Evolutionary conservation across 2,797 vertebrate genomes (phyloP).

Genomic region (Brachymystax lenok): DNA sequence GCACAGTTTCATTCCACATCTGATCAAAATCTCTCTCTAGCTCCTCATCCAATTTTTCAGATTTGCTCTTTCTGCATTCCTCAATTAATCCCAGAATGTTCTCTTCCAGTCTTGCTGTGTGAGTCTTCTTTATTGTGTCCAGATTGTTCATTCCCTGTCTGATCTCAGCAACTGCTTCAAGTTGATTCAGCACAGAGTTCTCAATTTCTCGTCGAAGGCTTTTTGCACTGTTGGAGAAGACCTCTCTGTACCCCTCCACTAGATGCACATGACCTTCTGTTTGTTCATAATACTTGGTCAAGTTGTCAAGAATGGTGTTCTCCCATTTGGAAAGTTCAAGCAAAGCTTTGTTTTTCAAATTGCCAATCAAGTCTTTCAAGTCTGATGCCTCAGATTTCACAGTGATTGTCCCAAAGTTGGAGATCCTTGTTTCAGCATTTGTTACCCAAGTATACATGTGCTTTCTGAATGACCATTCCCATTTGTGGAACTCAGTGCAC

Average conservation of each 20-base stretch:
- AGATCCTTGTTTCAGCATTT: slow-evolving; percentile 55
- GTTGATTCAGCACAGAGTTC: slow-evolving; percentile 37
- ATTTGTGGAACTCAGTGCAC: slow-evolving; percentile 59
- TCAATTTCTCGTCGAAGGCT: slow-evolving; percentile 52
- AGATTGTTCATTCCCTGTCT: slow-evolving; percentile 52
- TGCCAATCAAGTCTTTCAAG: neutral
- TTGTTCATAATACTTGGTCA: slow-evolving; percentile 42
- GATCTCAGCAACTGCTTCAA: slow-evolving; percentile 43
- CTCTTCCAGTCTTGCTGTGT: slow-evolving; percentile 48
- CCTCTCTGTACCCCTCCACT: slow-evolving; percentile 61
- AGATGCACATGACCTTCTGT: slow-evolving; percentile 58
- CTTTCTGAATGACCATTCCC: slow-evolving; percentile 69
- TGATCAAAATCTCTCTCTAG: slow-evolving; percentile 52
- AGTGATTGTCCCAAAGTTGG: slow-evolving; percentile 42
- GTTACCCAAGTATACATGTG: slow-evolving; percentile 53
- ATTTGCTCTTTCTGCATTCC: slow-evolving; percentile 36
- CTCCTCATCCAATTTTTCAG: slow-evolving; percentile 1
- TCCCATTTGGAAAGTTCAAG: slow-evolving; percentile 45
- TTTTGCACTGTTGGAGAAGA: slow-evolving; percentile 58
- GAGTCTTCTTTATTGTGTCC: slow-evolving; percentile 50
- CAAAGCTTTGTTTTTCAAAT: slow-evolving; percentile 45
- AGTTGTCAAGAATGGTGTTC: slow-evolving; percentile 35
- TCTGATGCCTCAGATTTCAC: slow-evolving; percentile 5
- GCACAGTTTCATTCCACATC: slow-evolving; percentile 28
- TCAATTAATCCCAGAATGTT: slow-evolving; percentile 48